Conservation (phyloP, 2,113 vertebrate species). For the Heterocephalus glaber region DNA sequence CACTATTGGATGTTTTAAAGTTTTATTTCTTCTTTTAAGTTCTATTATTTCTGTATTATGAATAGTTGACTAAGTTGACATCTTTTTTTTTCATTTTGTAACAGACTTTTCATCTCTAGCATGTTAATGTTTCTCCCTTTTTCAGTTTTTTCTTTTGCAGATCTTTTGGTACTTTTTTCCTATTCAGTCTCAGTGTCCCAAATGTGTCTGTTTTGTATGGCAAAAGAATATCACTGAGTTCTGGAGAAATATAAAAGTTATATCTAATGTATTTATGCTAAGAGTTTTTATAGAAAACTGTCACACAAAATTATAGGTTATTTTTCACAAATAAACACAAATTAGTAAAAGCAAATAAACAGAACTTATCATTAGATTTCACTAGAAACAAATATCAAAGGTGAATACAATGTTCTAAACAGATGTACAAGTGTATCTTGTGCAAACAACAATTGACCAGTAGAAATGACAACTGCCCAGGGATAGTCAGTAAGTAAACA, state of each 20-base stretch:
- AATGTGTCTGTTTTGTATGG: background rate
- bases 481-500: background rate
- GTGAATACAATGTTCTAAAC: background rate
- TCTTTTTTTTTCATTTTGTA: background rate
- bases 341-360: too few relatives aligned
- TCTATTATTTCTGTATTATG: background rate
- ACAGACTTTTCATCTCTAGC: background rate
- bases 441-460: background rate
- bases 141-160: background rate
- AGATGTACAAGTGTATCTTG: background rate
- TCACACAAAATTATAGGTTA: background rate
- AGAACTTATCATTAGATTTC: too few relatives aligned
- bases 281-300: background rate
- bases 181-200: background rate
- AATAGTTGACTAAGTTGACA: background rate
- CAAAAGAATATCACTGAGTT: background rate
- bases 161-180: background rate
- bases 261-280: background rate
- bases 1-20: background rate
- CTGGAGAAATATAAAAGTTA: background rate
- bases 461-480: background rate
- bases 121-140: background rate
- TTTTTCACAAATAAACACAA: background rate
- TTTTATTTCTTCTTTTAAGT: background rate
- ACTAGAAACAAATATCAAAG: too few relatives aligned